Evolutionary conservation across 1,140 invertebrate genomes (phyloP).

Genomic region (Drosophila ironensis): DNA sequence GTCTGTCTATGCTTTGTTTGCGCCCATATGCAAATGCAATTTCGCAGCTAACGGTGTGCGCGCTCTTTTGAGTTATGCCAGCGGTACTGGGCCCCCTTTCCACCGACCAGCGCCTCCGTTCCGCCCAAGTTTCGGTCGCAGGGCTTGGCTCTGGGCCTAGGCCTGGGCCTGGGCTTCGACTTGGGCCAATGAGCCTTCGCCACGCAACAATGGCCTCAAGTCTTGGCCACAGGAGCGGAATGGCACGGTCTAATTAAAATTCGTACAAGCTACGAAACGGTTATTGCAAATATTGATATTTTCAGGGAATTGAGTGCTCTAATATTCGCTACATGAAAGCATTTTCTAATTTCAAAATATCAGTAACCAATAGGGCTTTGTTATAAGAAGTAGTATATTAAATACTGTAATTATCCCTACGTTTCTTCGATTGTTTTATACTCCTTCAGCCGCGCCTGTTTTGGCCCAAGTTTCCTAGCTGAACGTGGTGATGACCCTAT

Average conservation of each 20-base stretch:
- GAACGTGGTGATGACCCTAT: constrained; percentile 65
- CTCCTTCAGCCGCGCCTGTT: too few relatives aligned
- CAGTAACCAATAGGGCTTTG: too few relatives aligned
- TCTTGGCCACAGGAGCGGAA: constrained; percentile 33
- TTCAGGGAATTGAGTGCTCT: too few relatives aligned
- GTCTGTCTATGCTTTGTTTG: constrained; percentile 61
- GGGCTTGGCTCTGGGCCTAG: not conserved
- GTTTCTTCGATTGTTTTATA: too few relatives aligned
- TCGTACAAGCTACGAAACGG: too few relatives aligned
- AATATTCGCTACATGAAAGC: too few relatives aligned
- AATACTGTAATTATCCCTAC: too few relatives aligned
- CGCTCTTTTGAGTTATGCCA: constrained; percentile 79
- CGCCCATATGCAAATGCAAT: constrained; percentile 76
- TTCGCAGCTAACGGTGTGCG: constrained; percentile 77
- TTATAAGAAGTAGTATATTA: too few relatives aligned
- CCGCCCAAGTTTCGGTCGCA: too few relatives aligned
- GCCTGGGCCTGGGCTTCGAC: constrained; percentile 5
- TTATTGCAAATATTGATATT: too few relatives aligned
- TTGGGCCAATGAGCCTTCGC: constrained; percentile 76
- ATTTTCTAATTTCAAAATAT: too few relatives aligned
- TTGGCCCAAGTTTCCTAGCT: not conserved
- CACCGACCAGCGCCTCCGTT: not conserved
- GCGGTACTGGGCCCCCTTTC: constrained; percentile 1
- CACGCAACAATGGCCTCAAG: constrained; percentile 67
- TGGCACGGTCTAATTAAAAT: too few relatives aligned